Evolutionary conservation across 2,797 vertebrate species (phyloP), one percentile per base, ranked within the genome.

Genomic region (Philypnodon macrostomus): DNA sequence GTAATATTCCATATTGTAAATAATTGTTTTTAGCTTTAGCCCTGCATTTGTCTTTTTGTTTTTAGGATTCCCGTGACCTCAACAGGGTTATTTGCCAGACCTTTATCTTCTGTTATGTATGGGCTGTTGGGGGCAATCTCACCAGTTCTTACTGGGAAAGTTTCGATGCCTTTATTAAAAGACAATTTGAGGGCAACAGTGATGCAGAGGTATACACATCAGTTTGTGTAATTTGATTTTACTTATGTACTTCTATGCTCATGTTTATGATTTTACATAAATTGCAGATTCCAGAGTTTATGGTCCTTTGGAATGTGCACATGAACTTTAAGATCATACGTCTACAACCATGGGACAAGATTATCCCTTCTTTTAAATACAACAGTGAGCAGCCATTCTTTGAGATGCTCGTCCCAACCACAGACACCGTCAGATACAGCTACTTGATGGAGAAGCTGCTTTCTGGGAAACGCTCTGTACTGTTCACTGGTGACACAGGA

Each of bases 391-490:
- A 87, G 10, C 91, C 93, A 0, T 95, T 95, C 77, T 94, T 93
- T 67, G 90, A 95, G 73, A 94, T 91, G 90, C 81, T 95, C 56
- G 93, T 95, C 38, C 93, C 93, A 58, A 95, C 93, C 34, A 83
- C 79, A 3, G 93, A 95, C 73, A 95, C 94, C 0, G 90, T 94
- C 39, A 89, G 93, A 30, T 94, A 87, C 2, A 92, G 93, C 27
- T 94, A 93, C 70, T 79, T 95, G 42, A 91, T 95, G 94, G 91
- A 95, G 69, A 92, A 92, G 52, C 79, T 95, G 16, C 80, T 95
- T 0, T 91, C 91, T 0, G 90, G 93, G 39, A 80, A 17, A 3
- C 92, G 85, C 30, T 92, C 93, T 0, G 91, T 95, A 4, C 70
- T 95, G 16, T 91, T 93, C 60, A 94, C 93, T 0, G 94, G 94